These are phyloP conservation scores for Blastobasis adustella DNA, from an alignment of 2,888 invertebrate genomes.

Conservation along the genomic window DNA sequence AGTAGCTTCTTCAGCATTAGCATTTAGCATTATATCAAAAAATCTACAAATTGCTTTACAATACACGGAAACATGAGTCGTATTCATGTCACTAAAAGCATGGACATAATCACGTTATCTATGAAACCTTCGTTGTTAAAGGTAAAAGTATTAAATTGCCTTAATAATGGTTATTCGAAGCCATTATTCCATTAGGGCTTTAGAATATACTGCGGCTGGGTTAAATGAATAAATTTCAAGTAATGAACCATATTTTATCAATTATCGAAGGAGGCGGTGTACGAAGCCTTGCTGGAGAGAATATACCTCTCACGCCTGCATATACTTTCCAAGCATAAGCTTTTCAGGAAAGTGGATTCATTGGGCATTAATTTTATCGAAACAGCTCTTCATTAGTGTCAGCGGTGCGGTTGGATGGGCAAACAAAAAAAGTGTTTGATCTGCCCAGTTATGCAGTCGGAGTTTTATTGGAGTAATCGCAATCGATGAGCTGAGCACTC, in stretches of 20 bases:
- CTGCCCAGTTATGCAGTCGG: slow-evolving; percentile 55
- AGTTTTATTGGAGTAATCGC: slow-evolving; percentile 60
- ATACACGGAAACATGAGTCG: too few species aligned
- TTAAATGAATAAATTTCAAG: slow-evolving; percentile 26
- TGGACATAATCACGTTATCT: too few species aligned
- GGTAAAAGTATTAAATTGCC: too few species aligned
- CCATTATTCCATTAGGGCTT: background rate
- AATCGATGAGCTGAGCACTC: slow-evolving; percentile 21
- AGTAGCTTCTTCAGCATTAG: too few species aligned
- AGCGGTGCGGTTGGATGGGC: slow-evolving; percentile 61
- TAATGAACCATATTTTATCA: slow-evolving; percentile 51
- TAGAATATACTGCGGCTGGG: background rate
- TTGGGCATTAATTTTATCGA: slow-evolving; percentile 65
- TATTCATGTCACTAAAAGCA: too few species aligned
- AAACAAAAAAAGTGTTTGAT: slow-evolving; percentile 72
- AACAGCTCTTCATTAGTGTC: slow-evolving; percentile 70
- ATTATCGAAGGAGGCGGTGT: slow-evolving; percentile 34
- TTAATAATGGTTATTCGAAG: too few species aligned
- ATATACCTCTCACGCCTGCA: slow-evolving; percentile 39
- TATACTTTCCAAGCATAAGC: slow-evolving; percentile 23
- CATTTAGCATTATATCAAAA: too few species aligned
- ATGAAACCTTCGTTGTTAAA: too few species aligned
- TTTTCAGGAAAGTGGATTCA: slow-evolving; percentile 44
- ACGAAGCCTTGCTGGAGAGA: slow-evolving; percentile 23
- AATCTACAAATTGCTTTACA: too few species aligned